Evolutionary conservation across 2,888 invertebrate genomes (phyloP).

Genomic region (Pachycephus smyrnensis): DNA sequence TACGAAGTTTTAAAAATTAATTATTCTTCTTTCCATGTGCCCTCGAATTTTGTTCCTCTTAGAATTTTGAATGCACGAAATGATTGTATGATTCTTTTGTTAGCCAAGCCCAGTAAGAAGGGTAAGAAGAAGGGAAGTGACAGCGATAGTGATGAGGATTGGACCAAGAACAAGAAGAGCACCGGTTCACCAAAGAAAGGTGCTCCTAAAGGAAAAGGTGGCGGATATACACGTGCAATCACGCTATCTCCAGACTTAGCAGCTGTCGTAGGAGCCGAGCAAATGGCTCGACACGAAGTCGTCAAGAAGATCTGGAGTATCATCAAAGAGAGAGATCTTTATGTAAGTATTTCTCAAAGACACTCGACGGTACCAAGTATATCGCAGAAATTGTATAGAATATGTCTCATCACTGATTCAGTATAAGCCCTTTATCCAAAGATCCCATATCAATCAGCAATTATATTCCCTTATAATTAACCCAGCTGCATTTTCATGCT

Average conservation of each 20-base stretch:
- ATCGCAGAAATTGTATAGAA: background rate
- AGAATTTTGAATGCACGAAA: background rate
- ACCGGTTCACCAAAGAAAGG: slow-evolving; percentile 64
- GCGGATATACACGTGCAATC: slow-evolving; percentile 87
- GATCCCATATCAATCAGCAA: background rate
- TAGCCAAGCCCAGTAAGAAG: slow-evolving; percentile 64
- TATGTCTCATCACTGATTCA: background rate
- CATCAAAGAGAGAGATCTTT: slow-evolving; percentile 88
- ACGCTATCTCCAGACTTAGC: slow-evolving; percentile 87
- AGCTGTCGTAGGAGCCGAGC: slow-evolving; percentile 84
- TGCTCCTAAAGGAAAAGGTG: slow-evolving; percentile 72
- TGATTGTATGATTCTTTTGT: background rate
- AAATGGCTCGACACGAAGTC: slow-evolving; percentile 89
- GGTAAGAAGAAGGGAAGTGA: slow-evolving; percentile 76
- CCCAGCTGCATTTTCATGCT: background rate
- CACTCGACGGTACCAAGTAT: background rate
- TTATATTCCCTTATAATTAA: background rate
- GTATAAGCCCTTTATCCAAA: background rate
- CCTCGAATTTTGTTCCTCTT: background rate
- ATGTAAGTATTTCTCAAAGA: slow-evolving; percentile 65
- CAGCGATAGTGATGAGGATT: slow-evolving; percentile 77
- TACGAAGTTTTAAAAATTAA: slow-evolving; percentile 36
- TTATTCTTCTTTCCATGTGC: background rate
- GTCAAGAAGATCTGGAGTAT: slow-evolving; percentile 92
- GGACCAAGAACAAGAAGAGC: slow-evolving; percentile 73